These are phyloP conservation scores for Trialeurodes vaporariorum DNA, from an alignment of 1,140 invertebrate genomes.

Conservation along the genomic window DNA sequence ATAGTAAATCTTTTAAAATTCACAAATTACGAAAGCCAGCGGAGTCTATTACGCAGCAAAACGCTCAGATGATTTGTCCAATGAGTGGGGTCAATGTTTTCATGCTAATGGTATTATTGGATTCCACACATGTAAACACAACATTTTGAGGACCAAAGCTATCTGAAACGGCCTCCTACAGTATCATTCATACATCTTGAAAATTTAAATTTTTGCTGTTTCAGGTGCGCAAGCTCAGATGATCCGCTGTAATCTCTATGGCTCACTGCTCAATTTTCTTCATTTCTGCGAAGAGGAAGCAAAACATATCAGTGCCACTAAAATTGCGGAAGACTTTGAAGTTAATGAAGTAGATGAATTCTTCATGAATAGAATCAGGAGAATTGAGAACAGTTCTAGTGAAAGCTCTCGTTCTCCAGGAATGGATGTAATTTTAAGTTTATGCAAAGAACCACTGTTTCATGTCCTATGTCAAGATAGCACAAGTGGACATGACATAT, in stretches of 20 bases:
- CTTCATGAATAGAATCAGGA: neutral
- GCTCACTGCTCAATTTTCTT: neutral
- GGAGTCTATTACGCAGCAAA: too few relatives aligned
- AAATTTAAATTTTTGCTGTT: too few relatives aligned
- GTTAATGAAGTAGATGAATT: neutral
- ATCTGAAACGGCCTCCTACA: too few relatives aligned
- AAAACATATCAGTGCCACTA: neutral
- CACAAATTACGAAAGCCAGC: too few relatives aligned
- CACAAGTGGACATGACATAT: slow-evolving; percentile 76
- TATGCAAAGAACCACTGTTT: slow-evolving; percentile 53
- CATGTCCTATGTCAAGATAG: slow-evolving; percentile 74
- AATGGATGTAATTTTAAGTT: slow-evolving; percentile 10
- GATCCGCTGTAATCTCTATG: neutral
- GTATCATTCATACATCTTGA: too few relatives aligned
- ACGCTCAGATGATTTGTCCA: too few relatives aligned
- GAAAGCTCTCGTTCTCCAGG: neutral
- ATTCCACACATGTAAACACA: too few relatives aligned
- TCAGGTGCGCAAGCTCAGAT: neutral
- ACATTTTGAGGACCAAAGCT: too few relatives aligned
- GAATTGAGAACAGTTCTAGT: neutral
- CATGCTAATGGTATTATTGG: too few relatives aligned
- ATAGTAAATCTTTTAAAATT: too few relatives aligned
- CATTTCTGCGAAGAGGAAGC: neutral
- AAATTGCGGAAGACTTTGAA: neutral
- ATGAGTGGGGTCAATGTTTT: too few relatives aligned